These are phyloP conservation scores for Chrysolina oricalcia DNA, from an alignment of 2,888 invertebrate genomes.

Conservation along the genomic window DNA sequence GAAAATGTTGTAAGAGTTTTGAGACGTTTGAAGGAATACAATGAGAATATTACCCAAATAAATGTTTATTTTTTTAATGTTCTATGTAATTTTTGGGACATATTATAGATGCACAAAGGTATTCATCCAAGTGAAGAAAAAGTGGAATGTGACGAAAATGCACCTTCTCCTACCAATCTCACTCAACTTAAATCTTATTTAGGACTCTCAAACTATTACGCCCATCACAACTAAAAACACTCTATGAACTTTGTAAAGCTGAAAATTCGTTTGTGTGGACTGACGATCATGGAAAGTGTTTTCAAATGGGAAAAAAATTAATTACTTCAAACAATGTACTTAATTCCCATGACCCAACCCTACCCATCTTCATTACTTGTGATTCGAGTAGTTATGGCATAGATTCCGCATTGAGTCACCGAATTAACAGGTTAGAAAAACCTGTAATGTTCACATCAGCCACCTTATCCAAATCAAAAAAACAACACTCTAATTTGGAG, in stretches of 20 bases:
- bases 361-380: constrained; percentile 53
- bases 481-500: too few species aligned
- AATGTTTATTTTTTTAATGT: constrained; percentile 54
- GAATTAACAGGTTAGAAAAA: constrained; percentile 46
- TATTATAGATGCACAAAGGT: constrained; percentile 45
- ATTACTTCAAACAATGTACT: constrained; percentile 49
- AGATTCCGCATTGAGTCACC: constrained; percentile 53
- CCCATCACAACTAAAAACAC: too few species aligned
- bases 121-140: too few species aligned
- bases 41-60: constrained; percentile 54
- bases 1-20: background rate
- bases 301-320: constrained; percentile 53
- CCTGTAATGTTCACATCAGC: constrained; percentile 54
- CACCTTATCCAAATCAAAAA: constrained; percentile 57
- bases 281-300: constrained; percentile 42
- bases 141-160: too few species aligned
- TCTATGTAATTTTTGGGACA: constrained; percentile 58
- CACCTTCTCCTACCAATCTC: too few species aligned
- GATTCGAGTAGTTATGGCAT: constrained; percentile 55
- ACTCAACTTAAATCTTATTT: too few species aligned
- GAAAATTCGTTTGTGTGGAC: too few species aligned
- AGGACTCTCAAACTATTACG: too few species aligned
- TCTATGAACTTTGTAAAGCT: constrained; percentile 46
- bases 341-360: constrained; percentile 50
- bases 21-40: constrained; percentile 47